Evolutionary conservation across 2,888 invertebrate species (phyloP), one percentile per base, ranked within the genome.

Genomic region (Drosophila mimica): DNA sequence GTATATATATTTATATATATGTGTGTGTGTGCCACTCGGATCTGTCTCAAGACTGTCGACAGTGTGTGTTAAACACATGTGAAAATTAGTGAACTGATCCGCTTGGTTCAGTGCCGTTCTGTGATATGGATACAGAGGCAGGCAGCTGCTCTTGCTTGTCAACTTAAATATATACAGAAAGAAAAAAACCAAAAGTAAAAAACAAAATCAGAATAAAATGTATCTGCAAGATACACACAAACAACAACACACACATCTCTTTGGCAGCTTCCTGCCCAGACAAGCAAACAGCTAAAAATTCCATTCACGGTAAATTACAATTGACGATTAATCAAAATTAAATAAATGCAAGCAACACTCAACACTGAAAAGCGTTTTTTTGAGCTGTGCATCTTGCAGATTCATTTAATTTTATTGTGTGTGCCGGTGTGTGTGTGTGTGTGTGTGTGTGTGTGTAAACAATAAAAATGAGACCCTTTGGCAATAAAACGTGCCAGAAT

Each of bases 1-100:
- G 9, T 40, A 8, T 33, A 52, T 5, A 28, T 28, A 36, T 11
- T 2, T 25, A 28, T 17, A 13, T 17, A 11, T 20, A 20, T n/a
- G n/a, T 28, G 36, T 36, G 0, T 46, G 2, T 4, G 8, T 46
- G 48, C 33, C 40, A 33, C 52, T 40, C 57, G 46, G 59, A 70
- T 48, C 20, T 17, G 53, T 46, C 62, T 31, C 15, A 30, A 60
- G 76, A 73, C 70, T 81, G 74, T 77, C 83, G 68, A 65, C 76
- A 80, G 69, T 73, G 83, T 85, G 85, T 83, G 86, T 57, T 73
- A 64, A 75, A 76, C 83, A 83, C 77, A 83, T 83, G 83, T 83
- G 86, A 82, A 83, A 82, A 80, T 82, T 69, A 77, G 67, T 67
- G 43, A 61, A 63, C 51, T 57, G 68, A 61, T 28, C 56, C 43